Evolutionary conservation across 2,797 vertebrate species (phyloP), one percentile per base, ranked within the genome.

Genomic region (Cygnus olor): DNA sequence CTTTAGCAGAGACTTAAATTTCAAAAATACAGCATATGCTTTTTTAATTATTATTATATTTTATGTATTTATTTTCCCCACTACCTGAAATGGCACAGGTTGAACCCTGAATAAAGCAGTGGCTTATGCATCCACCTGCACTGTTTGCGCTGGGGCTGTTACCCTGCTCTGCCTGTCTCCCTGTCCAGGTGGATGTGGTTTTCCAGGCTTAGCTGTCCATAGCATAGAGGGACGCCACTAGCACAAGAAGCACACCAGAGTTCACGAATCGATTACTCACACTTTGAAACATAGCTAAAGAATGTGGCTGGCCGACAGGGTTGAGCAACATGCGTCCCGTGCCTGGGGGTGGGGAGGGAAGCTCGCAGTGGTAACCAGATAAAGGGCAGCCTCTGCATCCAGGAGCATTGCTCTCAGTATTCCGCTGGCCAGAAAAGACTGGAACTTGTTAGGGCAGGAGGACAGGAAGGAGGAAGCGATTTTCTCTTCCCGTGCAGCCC

Each of bases 1-100:
- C 19, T 80, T 68, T n/a, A n/a, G 10, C n/a, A 64, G 18, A 66
- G 12, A 36, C n/a, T 88, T 63, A 66, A 12, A 53, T 74, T 53
- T 73, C 1, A 60, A 80, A 87, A 61, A 11, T 19, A 2, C 8
- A 63, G 21, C 1, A 0, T 24, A 30, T 15, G 4, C 14, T 20
- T 32, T 77, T 15, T 51, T 21, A 47, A 19, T 20, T 24, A 25
- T 49, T 51, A 15, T 53, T 53, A 9, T 27, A 27, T 15, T 25
- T 47, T 5, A 21, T 53, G 15, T 53, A 49, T 79, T 77, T 14
- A 68, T n/a, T 40, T 61, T 44, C 14, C 14, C 27, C 4, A 0
- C 25, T 60, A 65, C 10, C 38, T 71, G 36, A 36, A 28, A 51
- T 49, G 69, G 21, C 56, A 58, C 15, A 27, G 0, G 0, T 82